Base-by-base conservation (phyloP, 2,888 invertebrate species). In the Tanypteryx hageni region DNA sequence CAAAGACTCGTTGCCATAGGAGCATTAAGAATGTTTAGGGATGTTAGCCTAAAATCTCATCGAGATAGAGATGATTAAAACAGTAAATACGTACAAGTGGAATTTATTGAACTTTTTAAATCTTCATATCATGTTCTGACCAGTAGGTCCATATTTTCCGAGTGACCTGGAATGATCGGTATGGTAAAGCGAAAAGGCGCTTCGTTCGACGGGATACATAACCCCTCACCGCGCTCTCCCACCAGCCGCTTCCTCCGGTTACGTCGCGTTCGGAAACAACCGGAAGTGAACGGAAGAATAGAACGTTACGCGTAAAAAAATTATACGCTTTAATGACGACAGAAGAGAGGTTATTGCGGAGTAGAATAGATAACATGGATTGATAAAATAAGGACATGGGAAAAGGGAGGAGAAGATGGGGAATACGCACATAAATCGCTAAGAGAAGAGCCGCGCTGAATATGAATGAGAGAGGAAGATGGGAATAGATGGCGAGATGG, bases 371-470 rank as follows among this genome's bases (percentile, higher is more conserved):
- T 76, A 76, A 76, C 22, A 76, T 76, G 76, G 22, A 76, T 76
- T 76, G 76, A 76, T 76, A 76, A 76, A 76, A 76, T 22, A 3
- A 68, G 44, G 89, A 13, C 44, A 3, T 14, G 64, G 13, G 58
- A n/a, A 57, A 13, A 56, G 57, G 22, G 84, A 22, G 16, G 27
- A 76, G 84, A 31, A 31, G 86, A 86, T 3, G 16, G 27, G 61
- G 86, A 68, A 64, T 64, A 64, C 68, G 56, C 89, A 64, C 27
- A 44, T 44, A 89, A 64, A 89, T 89, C 64, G 61, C 44, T 68
- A 68, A n/a, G 31, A n/a, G 10, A 58, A 61, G 31, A 44, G 10
- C 89, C 89, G 18, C 89, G 64, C 64, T 89, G 89, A 89, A 89
- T 89, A 89, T 89, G 89, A 89, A 89, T 89, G 89, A 64, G 89